Conservation (phyloP, 1,140 invertebrate genomes). For the Drosophila repleta region DNA sequence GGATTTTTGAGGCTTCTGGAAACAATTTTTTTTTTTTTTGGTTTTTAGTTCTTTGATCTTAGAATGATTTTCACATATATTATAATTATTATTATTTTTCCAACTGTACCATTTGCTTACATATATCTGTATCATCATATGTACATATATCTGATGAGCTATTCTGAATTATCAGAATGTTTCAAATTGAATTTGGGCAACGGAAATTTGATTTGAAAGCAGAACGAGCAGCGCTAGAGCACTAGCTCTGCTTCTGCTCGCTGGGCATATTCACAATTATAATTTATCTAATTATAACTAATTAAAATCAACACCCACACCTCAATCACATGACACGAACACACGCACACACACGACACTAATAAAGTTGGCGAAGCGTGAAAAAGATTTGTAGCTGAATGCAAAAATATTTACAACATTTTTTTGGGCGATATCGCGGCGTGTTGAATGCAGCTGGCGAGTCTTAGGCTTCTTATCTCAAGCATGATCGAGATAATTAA, state of each 20-base stretch:
- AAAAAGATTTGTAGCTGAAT: conserved; percentile 16
- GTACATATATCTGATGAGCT: no score
- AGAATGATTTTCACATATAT: no score
- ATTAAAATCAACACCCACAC: conserved; percentile 31
- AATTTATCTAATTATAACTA: conserved; percentile 24
- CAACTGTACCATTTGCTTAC: no score
- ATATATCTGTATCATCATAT: no score
- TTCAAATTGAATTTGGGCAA: not conserved
- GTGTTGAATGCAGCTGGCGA: not conserved
- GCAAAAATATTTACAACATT: conserved; percentile 32
- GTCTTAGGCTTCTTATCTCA: conserved; percentile 22
- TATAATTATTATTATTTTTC: no score
- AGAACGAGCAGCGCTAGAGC: not conserved
- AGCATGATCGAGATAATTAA: conserved; percentile 47
- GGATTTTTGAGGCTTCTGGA: no score
- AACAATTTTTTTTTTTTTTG: no score
- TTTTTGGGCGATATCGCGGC: not conserved
- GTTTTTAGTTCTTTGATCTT: no score
- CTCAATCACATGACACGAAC: conserved; percentile 22
- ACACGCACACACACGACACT: not conserved
- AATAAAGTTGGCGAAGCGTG: conserved; percentile 22
- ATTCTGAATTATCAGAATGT: no score
- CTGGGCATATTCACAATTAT: conserved; percentile 1
- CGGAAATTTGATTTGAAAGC: not conserved
- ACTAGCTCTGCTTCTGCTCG: not conserved